Conservation (phyloP, 92 coral and sea anemone genomes). For the Actinostola sp. region DNA sequence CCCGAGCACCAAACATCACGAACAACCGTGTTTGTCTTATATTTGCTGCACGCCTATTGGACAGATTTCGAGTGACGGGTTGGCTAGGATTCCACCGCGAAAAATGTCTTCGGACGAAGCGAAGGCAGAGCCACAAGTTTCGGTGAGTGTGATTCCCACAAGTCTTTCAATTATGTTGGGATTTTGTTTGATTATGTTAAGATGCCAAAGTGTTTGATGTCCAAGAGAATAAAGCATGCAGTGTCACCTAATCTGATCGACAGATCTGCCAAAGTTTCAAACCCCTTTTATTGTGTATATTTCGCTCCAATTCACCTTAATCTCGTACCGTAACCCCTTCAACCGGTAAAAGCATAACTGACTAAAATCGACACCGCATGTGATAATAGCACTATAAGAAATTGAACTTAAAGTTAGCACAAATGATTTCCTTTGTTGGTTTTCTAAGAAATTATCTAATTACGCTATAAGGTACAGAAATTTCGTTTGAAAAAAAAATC, state of each 20-base stretch:
- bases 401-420: conserved; percentile 5
- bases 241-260: conserved; percentile 42
- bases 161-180: conserved; percentile 5
- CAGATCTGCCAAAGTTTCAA: conserved; percentile 45
- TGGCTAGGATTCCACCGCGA: conserved; percentile 5
- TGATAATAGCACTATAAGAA: conserved; percentile 9
- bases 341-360: conserved; percentile 24
- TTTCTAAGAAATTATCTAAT: conserved; percentile 19
- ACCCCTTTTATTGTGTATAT: conserved; percentile 25
- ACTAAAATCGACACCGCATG: conserved; percentile 14
- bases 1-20: conserved; percentile 24
- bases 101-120: conserved; percentile 35
- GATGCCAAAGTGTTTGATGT: conserved; percentile 34
- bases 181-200: conserved; percentile 28
- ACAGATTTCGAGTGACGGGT: conserved; percentile 16
- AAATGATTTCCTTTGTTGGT: conserved; percentile 10
- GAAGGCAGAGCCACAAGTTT: conserved; percentile 32
- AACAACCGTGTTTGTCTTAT: neutral
- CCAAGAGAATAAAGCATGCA: conserved; percentile 27
- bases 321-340: conserved; percentile 27
- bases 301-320: conserved; percentile 40
- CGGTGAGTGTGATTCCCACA: conserved; percentile 49
- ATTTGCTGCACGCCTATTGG: conserved; percentile 21
- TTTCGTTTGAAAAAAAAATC: conserved; percentile 2
- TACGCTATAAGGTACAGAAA: conserved; percentile 12